phyloP scores from a whole-genome alignment of 2,797 vertebrate genomes.

The Gila robusta region DNA sequence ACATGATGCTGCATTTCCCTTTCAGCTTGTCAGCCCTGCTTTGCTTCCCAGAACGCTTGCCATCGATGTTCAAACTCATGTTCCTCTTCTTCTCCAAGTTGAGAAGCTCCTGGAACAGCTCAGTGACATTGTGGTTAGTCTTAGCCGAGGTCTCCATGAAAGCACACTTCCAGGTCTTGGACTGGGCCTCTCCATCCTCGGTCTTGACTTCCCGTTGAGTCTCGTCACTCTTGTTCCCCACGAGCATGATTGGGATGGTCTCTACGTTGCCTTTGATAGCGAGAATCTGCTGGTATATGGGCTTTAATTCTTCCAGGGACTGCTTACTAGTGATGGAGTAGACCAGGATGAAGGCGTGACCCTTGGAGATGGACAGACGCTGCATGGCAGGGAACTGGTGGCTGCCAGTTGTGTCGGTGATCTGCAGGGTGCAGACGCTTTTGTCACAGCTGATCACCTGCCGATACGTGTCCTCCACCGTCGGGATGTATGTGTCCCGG shows the following conservation, averaged over 20 bases:
- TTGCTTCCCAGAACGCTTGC: conserved; percentile 93
- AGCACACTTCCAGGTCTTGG: conserved; percentile 94
- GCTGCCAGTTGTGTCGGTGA: conserved; percentile 95
- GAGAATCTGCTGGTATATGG: conserved; percentile 94
- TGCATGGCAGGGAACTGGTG: conserved; percentile 99
- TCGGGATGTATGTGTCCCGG: conserved; percentile 96
- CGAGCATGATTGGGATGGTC: conserved; percentile 95
- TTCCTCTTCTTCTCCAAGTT: conserved; percentile 95
- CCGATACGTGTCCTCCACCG: conserved; percentile 96
- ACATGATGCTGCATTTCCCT: conserved; percentile 96
- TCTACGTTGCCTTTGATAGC: conserved; percentile 95
- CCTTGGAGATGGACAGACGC: conserved; percentile 95
- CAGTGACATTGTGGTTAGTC: conserved; percentile 97
- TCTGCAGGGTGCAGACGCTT: conserved; percentile 95
- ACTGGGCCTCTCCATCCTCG: conserved; percentile 90
- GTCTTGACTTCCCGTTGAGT: conserved; percentile 93
- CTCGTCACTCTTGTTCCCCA: conserved; percentile 97
- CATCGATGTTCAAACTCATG: conserved; percentile 94
- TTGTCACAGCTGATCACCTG: conserved; percentile 99
- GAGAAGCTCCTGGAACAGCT: conserved; percentile 98
- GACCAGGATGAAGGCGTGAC: conserved; percentile 95
- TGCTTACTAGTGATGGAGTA: conserved; percentile 94
- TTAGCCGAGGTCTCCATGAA: conserved; percentile 99
- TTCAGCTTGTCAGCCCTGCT: conserved; percentile 94
- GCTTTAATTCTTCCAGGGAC: conserved; percentile 93